phyloP scores from a whole-genome alignment of 2,113 vertebrate genomes.

The Myiopsitta monachus region DNA sequence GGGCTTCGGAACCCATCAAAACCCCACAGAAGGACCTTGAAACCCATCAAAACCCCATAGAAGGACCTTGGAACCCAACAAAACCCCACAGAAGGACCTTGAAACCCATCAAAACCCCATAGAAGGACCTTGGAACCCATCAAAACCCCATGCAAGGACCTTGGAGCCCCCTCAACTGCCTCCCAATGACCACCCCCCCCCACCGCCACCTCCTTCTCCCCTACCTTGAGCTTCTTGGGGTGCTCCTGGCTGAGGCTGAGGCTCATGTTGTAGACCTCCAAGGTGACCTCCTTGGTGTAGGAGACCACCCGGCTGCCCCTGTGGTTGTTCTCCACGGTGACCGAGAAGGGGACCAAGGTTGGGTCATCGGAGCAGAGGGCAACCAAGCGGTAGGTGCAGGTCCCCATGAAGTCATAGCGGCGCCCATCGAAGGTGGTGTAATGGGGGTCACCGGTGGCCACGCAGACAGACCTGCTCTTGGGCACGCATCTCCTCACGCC shows the following conservation, averaged over 20 bases:
- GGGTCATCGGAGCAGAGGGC: conserved; percentile 37
- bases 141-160: fast-evolving
- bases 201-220: background rate
- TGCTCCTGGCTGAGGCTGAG: conserved; percentile 63
- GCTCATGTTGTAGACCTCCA: conserved; percentile 70
- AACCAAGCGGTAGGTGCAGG: conserved; percentile 70
- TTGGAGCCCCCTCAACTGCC: background rate
- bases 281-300: conserved; percentile 72
- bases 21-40: background rate
- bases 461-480: conserved; percentile 41
- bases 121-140: background rate
- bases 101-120: background rate
- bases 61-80: background rate
- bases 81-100: background rate
- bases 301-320: conserved; percentile 72
- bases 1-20: background rate
- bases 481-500: conserved; percentile 69
- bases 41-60: background rate
- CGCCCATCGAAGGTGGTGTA: conserved; percentile 80
- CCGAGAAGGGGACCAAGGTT: conserved; percentile 66
- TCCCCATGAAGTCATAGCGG: conserved; percentile 79
- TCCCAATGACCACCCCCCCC: background rate
- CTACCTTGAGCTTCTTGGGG: conserved; percentile 53
- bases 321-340: conserved; percentile 77
- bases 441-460: conserved; percentile 71